Evolutionary conservation across 2,113 vertebrate species (phyloP).

Genomic region (Hucho hucho): DNA sequence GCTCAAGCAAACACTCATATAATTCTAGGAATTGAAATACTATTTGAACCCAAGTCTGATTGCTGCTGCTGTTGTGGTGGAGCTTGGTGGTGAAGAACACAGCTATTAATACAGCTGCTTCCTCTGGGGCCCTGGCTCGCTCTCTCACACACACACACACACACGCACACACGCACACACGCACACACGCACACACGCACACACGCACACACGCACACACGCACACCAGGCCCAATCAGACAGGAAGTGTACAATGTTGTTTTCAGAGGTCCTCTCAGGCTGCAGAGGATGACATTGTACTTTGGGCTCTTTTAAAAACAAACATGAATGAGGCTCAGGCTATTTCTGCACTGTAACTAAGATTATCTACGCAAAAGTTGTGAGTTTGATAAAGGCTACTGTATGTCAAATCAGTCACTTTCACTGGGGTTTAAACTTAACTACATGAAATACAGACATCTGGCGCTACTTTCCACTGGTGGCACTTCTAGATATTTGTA

Average conservation of each 20-base stretch:
- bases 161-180: too few species aligned
- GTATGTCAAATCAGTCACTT: too few species aligned
- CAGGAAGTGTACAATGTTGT: conserved; percentile 41
- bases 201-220: too few species aligned
- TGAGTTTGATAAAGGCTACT: too few species aligned
- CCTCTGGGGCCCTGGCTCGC: conserved; percentile 45
- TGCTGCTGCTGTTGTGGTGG: conserved; percentile 54
- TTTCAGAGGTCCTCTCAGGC: conserved; percentile 42
- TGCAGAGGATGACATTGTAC: conserved; percentile 16
- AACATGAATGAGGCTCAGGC: neutral
- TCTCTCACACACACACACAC: too few species aligned
- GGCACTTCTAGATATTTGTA: neutral
- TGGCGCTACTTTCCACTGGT: neutral
- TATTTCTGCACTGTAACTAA: neutral
- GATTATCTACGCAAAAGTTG: too few species aligned
- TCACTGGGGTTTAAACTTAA: too few species aligned
- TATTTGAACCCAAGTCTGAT: conserved; percentile 11
- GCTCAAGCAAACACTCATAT: too few species aligned
- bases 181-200: too few species aligned
- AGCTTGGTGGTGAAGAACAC: conserved; percentile 43
- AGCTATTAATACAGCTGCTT: conserved; percentile 59
- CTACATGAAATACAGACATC: neutral
- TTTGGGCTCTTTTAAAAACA: conserved; percentile 10
- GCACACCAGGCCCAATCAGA: conserved; percentile 31
- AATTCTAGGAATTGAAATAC: too few species aligned